Evolutionary conservation across 2,113 vertebrate species (phyloP), one percentile per base, ranked within the genome.

Genomic region (Heliornis fulica): DNA sequence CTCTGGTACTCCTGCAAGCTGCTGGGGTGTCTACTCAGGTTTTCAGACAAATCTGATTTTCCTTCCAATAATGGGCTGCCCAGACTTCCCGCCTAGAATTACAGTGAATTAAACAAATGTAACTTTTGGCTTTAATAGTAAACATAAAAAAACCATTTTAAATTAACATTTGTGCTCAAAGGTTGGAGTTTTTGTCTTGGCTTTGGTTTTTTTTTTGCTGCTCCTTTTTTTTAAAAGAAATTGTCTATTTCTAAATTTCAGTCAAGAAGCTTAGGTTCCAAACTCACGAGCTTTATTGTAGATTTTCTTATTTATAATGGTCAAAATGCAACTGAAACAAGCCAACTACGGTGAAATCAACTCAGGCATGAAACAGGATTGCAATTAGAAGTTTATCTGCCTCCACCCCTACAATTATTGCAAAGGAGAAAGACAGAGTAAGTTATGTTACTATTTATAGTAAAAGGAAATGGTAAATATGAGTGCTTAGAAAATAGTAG

Each of bases 381-480:
- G 41, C 12, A 81, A 60, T 60, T 56, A 70, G 69, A 91, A 60
- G 17, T 60, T 78, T 60, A 81, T 64, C 71, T 86, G 43, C 26
- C 28, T 90, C 46, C 46, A 51, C n/a, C 29, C 4, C 19, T 75
- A 76, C 26, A 75, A 68, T 87, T 90, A 91, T 51, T 83, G 46
- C 63, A 87, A 82, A 61, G 34, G 14, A 94, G 40, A 71, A 94
- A 63, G 50, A 91, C n/a, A 28, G 31, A 94, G 32, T 60, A 95
- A 86, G 36, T 84, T 87, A 83, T 20, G 54, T 48, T 83, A 89
- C 84, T 91, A 94, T 91, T 94, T 94, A 90, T 75, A 91, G 86
- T 59, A 91, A 93, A 92, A 89, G 56, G 41, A 88, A 94, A 88
- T 65, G 22, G 82, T 87, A 93, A 91, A 95, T 80, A 77, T 4